Conservation (phyloP, 2,113 vertebrate genomes). For the Mustela nigripes region DNA sequence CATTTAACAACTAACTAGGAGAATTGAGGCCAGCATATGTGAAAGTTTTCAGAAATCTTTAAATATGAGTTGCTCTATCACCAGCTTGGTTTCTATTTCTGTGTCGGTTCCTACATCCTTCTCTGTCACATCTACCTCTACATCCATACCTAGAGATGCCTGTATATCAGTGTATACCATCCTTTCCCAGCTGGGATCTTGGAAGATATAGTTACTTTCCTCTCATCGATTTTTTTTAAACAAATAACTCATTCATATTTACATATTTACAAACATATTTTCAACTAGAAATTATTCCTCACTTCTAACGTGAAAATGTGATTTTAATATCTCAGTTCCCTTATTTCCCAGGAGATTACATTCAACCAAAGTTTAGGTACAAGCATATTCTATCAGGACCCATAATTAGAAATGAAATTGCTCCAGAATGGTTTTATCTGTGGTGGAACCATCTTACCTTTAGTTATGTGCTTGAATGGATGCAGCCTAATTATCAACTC, state of each 20-base stretch:
- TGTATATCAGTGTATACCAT: neutral
- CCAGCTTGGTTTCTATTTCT: neutral
- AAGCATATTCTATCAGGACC: conserved; percentile 70
- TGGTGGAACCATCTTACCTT: conserved; percentile 76
- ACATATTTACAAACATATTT: neutral
- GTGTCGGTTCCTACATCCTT: neutral
- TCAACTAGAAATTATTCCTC: neutral
- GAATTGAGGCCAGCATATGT: neutral
- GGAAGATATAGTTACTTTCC: neutral
- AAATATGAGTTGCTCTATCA: neutral
- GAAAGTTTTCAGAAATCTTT: neutral
- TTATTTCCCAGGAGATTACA: conserved; percentile 40
- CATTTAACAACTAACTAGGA: neutral
- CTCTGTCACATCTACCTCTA: neutral
- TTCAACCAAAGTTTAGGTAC: conserved; percentile 74
- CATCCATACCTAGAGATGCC: neutral
- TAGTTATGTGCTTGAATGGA: conserved; percentile 73
- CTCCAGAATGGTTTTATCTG: conserved; percentile 73
- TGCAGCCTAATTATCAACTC: conserved; percentile 80
- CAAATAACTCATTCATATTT: neutral
- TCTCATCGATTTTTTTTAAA: neutral
- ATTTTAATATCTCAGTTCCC: conserved; percentile 62
- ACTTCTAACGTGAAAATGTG: conserved; percentile 39
- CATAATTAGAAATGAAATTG: conserved; percentile 85
- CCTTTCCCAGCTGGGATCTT: neutral